Base-by-base conservation (phyloP, 2,113 vertebrate genomes). In the Brachirus orientalis region DNA sequence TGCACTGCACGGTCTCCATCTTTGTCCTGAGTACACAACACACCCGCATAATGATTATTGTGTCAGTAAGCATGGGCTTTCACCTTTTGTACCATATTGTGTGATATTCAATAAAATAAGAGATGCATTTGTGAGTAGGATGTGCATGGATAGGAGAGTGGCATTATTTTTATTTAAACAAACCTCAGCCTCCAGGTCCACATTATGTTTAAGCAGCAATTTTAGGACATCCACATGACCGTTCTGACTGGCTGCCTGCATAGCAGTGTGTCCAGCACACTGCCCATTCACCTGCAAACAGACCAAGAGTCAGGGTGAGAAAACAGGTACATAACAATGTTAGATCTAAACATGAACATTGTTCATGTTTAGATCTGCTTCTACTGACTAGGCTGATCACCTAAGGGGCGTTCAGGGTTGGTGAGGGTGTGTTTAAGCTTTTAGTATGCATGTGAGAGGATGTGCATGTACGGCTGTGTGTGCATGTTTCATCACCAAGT, bases 161-260 rank as follows among this genome's bases (percentile, higher is more conserved):
- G 1, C 14, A 43, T 43, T 36, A 38, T 63, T 35, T 67, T 10
- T 18, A 66, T 54, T 43, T 41, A 45, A 40, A 80, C 88, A 74
- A 92, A 98, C 98, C 97, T 98, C 98, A 41, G 97, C 97, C 92
- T 99, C 98, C 50, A 99, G 94, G 93, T 99, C 97, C 81, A 99
- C 98, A 0, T 90, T 99, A 89, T 99, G 96, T 77, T 99, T 99
- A 72, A 99, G 94, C 79, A 99, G 95, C 80, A 99, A 91, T 86
- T 99, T 99, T 66, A 99, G 91, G 70, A 99, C 98, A 47, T 99
- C 98, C 0, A 99, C 98, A 4, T 99, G 98, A 79, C 98, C 98
- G 6, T 99, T 99, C 83, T 99, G 98, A 92, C 98, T 99, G 64
- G 98, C 98, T 18, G 98, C 98, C 89, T 99, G 98, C 97, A 99